Evolutionary conservation across 1,140 invertebrate genomes (phyloP), one percentile per base, ranked within the genome.

Genomic region (Andrena cerasifolii): DNA sequence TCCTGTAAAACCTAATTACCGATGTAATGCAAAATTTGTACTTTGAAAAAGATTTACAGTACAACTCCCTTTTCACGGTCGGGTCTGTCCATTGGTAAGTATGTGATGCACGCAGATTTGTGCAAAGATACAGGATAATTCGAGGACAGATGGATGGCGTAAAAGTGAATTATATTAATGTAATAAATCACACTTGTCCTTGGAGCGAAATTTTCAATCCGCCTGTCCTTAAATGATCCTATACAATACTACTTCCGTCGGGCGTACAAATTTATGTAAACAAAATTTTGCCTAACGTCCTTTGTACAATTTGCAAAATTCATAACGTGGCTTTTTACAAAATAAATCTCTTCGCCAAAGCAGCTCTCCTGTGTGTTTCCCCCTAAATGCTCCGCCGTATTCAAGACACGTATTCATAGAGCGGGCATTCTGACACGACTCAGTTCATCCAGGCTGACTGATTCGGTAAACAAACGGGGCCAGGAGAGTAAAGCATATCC

Each of bases 401-500:
- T 3, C 12, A 49, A 49, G 1, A 18, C 58, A 36, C 0, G 7
- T 14, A 62, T 43, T 33, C 5, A 26, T 66, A 26, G 49, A 67
- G 63, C 16, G 21, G 71, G 65, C 62, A 49, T 66, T 80, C 78
- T 70, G 73, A 72, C 31, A 18, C 51, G 14, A 73, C 82, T 87
- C 83, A 90, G 76, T 90, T 90, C 14, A 90, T 88, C 88, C 88
- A 90, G 8, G 80, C 80, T 21, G 88, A 83, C 78, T 89, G 84
- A 80, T 58, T 82, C 10, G 87, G 81, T 53, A 90, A 26, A 71
- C 86, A 90, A 31, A 84, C 80, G 61, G 88, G 82, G 36, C 70
- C 85, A 86, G 88, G 86, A 88, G 89, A 90, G 85, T 90, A 90
- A 87, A 90, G 88, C 82, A 90, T 87, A 28, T 90, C 88, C 89